These are phyloP conservation scores for Erinaceus europaeus DNA, from an alignment of 2,113 vertebrate species.

Conservation along the genomic window DNA sequence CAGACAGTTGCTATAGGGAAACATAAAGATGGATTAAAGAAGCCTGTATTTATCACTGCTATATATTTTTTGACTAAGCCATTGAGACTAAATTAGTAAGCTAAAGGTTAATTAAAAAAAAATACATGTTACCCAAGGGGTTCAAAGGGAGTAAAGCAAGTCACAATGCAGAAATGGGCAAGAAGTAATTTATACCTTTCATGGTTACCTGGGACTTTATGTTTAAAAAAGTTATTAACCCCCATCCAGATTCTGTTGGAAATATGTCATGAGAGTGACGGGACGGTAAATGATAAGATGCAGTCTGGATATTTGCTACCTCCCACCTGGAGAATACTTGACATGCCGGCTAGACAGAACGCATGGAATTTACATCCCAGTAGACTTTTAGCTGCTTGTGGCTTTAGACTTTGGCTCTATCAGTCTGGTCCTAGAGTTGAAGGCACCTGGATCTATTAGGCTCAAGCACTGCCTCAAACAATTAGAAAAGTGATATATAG, in stretches of 20 bases:
- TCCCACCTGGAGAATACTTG: neutral
- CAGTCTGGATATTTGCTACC: neutral
- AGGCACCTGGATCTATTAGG: neutral
- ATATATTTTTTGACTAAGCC: constrained; percentile 11
- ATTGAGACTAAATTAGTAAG: no score
- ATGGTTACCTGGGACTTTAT: neutral
- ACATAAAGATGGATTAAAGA: neutral
- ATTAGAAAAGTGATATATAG: neutral
- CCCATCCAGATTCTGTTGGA: neutral
- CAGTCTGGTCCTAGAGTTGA: neutral
- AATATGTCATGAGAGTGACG: neutral
- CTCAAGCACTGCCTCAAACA: neutral
- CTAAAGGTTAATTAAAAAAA: no score
- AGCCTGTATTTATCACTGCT: neutral
- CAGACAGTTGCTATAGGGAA: neutral
- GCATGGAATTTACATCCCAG: no score
- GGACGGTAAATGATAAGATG: neutral
- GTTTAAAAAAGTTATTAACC: neutral
- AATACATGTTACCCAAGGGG: no score
- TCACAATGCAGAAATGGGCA: neutral
- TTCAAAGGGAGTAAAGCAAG: constrained; percentile 13
- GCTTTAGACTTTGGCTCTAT: neutral
- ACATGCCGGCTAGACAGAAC: neutral
- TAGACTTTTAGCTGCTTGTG: neutral
- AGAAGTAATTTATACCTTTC: neutral